Conservation (phyloP, 2,113 vertebrate genomes). For the Acrocephalus arundinaceus region DNA sequence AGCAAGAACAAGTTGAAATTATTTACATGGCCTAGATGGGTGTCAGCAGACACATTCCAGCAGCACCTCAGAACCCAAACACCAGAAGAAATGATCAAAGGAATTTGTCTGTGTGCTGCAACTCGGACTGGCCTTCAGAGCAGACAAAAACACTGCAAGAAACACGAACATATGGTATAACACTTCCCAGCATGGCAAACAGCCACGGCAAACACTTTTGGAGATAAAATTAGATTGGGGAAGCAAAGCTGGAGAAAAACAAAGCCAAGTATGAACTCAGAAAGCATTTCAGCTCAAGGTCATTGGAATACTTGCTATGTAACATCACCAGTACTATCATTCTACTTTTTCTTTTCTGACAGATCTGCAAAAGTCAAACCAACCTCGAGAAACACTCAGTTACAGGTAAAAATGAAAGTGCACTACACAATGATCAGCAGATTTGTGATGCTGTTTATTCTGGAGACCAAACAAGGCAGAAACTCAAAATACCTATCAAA, state of each 20-base stretch:
- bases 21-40: neutral
- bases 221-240: conserved; percentile 48
- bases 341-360: conserved; percentile 4
- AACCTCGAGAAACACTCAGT: neutral
- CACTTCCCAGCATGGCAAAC: conserved; percentile 42
- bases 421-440: neutral
- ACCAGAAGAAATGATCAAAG: conserved; percentile 30
- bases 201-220: conserved; percentile 40
- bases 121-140: neutral
- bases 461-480: neutral
- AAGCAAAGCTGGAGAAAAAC: conserved; percentile 34
- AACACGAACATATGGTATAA: conserved; percentile 34
- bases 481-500: neutral
- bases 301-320: neutral
- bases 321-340: neutral
- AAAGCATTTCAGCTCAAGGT: conserved; percentile 50
- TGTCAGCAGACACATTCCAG: conserved; percentile 20
- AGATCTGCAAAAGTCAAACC: neutral
- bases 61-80: conserved; percentile 21
- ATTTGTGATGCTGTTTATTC: neutral
- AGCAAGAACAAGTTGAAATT: neutral
- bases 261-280: conserved; percentile 38
- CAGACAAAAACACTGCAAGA: conserved; percentile 42
- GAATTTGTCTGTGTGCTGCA: neutral
- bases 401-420: neutral